Evolutionary conservation across 2,888 invertebrate species (phyloP), one percentile per base, ranked within the genome.

Genomic region (Hemicrepidius hirtus): DNA sequence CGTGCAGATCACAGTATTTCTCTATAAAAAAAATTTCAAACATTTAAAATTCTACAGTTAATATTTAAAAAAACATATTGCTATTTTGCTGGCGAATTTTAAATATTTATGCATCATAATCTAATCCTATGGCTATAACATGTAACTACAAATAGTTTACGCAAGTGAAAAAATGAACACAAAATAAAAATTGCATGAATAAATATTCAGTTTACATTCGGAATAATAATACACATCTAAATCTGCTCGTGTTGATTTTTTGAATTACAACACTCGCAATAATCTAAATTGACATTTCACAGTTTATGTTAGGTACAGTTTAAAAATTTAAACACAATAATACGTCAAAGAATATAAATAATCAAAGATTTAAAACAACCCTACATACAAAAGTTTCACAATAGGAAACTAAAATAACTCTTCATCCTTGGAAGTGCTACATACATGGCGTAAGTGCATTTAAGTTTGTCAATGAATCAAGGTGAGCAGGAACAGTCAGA

Each of bases 401-500:
- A 37, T n/a, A 37, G n/a, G 57, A 53, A 53, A 53, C 53, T 1
- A 28, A 65, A 28, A 46, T 18, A 53, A 12, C 28, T n/a, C 12
- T 32, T 28, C 53, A 50, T 24, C 21, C 37, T 13, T 4, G 16
- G 37, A 32, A 20, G 7, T 3, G 18, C 53, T 62, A 69, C 18
- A 55, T 69, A 32, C 69, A 69, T 7, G 70, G 40, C 5, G 70
- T 70, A 24, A 74, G 62, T 12, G 74, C 32, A 41, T 64, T 78
- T 44, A 79, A 75, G 49, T 73, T 74, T 13, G 89, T 87, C 5
- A 90, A 84, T 16, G 89, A 89, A 85, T 93, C 92, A 82, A 90
- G 94, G 86, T 95, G 95, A 2, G 91, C 91, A 0, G 95, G 95
- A 20, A 95, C 92, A 0, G 94, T 94, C 69, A 91, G 86, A 71